Evolutionary conservation across 2,888 invertebrate genomes (phyloP), one percentile per base, ranked within the genome.

Genomic region (Parasteatoda lunata): DNA sequence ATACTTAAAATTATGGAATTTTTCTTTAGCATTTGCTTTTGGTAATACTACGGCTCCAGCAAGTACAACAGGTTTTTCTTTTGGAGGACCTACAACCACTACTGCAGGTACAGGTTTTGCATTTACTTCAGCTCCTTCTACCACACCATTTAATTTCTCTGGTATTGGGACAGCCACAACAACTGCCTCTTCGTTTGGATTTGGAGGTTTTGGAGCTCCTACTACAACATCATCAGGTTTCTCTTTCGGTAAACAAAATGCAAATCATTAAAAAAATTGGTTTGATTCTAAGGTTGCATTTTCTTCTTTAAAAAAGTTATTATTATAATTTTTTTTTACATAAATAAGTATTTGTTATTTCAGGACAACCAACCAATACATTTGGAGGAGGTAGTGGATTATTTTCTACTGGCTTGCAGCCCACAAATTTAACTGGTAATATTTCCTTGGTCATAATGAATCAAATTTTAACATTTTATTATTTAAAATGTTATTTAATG

Each of bases 11-110:
- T 30, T 30, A 30, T 30, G 30, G 0, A 30, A 30, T 30, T 30
- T 30, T 30, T n/a, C 5, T 47, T 7, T 70, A 81, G 77, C 47
- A n/a, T 82, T 73, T 68, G 78, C 77, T 48, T 87, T 88, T 73
- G 76, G 76, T 5, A 77, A 68, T 73, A 70, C 81, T 45, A 45
- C 78, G 45, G 68, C 85, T 54, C 71, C 85, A n/a, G 69, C 78
- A n/a, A 85, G 66, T 81, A 59, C 88, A 8, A 30, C 83, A 45
- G 88, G 88, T n/a, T 88, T 88, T 71, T 78, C 78, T 51, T 88
- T 88, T 82, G 88, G 88, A 30, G 81, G 84, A n/a, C 75, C 82
- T 30, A 9, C 82, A n/a, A 82, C 89, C 6, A 84, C 84, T 15
- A 54, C 89, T 52, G 45, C 87, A 47, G 47, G n/a, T 49, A 77